Evolutionary conservation across 2,113 vertebrate species (phyloP).

Genomic region (Anguilla japonica): DNA sequence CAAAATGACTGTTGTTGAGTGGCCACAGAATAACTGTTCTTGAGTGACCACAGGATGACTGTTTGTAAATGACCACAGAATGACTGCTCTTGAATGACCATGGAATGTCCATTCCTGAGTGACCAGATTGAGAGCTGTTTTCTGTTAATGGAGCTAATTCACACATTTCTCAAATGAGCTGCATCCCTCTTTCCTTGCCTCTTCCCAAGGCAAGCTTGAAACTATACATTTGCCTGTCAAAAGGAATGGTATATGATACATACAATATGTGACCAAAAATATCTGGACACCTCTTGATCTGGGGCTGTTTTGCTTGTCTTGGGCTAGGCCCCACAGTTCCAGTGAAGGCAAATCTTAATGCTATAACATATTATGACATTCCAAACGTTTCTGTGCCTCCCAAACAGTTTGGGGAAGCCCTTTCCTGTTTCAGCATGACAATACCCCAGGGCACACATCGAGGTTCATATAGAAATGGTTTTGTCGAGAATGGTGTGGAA

Average conservation of each 20-base stretch:
- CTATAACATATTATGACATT: too few relatives aligned
- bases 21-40: not conserved
- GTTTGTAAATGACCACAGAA: not conserved
- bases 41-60: not conserved
- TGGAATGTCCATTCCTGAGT: not conserved
- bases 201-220: not conserved
- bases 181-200: not conserved
- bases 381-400: too few relatives aligned
- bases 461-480: too few relatives aligned
- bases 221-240: not conserved
- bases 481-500: too few relatives aligned
- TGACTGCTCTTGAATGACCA: not conserved
- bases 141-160: not conserved
- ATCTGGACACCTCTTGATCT: too few relatives aligned
- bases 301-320: too few relatives aligned
- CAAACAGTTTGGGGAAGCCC: too few relatives aligned
- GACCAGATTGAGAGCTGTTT: not conserved
- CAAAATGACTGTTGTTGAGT: not conserved
- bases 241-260: not conserved
- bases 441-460: too few relatives aligned
- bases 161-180: not conserved
- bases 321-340: too few relatives aligned
- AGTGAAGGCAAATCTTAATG: too few relatives aligned
- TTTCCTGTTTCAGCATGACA: too few relatives aligned
- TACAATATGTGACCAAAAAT: too few relatives aligned